phyloP scores from a whole-genome alignment of 2,797 vertebrate genomes.

The Mormyrops boulengeri region DNA sequence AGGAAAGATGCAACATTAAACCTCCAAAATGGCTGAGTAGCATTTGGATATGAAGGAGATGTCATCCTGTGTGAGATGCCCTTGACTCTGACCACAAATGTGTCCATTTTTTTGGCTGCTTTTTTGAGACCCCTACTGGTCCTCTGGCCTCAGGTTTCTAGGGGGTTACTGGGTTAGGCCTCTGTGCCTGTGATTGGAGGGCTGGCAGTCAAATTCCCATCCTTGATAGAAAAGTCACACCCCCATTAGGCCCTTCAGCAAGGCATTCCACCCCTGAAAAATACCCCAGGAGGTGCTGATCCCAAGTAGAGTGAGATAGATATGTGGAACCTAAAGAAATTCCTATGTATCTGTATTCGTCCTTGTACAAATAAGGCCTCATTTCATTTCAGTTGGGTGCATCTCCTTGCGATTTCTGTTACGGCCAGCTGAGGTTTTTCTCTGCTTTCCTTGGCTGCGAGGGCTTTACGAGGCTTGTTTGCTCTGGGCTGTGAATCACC shows the following conservation, averaged over 20 bases:
- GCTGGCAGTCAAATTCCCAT: neutral
- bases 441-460: neutral
- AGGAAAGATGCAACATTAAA: neutral
- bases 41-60: neutral
- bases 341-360: neutral
- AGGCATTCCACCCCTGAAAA: neutral
- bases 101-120: neutral
- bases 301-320: neutral
- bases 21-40: neutral
- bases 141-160: neutral
- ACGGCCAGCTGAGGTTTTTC: neutral
- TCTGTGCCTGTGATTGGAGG: neutral
- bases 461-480: neutral
- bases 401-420: neutral
- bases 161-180: neutral
- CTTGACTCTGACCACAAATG: neutral
- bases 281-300: neutral
- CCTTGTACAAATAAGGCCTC: neutral
- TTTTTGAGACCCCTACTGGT: neutral
- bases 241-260: neutral
- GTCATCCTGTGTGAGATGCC: neutral
- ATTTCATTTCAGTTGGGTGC: neutral
- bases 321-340: neutral
- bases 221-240: neutral
- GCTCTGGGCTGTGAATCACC: neutral